Evolutionary conservation across 2,888 invertebrate species (phyloP), one percentile per base, ranked within the genome.

Genomic region (Lasioglossum morio): DNA sequence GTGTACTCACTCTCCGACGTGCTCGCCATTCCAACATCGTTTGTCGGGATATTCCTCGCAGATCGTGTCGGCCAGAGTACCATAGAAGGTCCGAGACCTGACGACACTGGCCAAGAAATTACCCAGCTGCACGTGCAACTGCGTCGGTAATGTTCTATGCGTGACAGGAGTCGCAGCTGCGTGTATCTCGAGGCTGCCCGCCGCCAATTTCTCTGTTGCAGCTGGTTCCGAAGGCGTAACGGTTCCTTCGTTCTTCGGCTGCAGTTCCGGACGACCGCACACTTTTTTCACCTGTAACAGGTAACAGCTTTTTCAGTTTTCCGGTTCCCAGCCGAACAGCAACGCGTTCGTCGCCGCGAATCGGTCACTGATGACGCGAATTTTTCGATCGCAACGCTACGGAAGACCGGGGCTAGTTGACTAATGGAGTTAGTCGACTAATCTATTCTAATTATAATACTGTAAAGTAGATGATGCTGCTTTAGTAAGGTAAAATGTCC

Each of bases 21-120:
- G 95, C 90, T 97, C 97, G 75, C 98, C 98, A 93, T 98, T 98
- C 98, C 98, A 98, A 95, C 98, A 98, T 87, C 96, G 91, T 81
- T 91, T 96, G 66, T 97, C 96, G 85, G 97, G 97, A 90, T 97
- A 97, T 63, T 98, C 97, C 89, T 97, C 97, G 95, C 98, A 98
- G 77, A 98, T 95, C 92, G 97, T 96, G 95, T 98, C 98, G 5
- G 98, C 98, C 66, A 99, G 96, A 91, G 97, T 97, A 53, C 97
- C 97, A 95, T 98, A 99, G 94, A 99, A 98, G 92, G 98, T 97
- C 95, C 97, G 97, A 84, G 97, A 98, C 92, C 95, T 94, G 80
- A 92, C 93, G 89, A 96, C 94, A 82, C 95, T 95, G 57, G 95
- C 94, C 89, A 95, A 92, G 93, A 95, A 95, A 89, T 95, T 94